Evolutionary conservation across 23 tunicate genomes (phyloP), one percentile per base, ranked within the genome.

Genomic region (Ciona savignyi): DNA sequence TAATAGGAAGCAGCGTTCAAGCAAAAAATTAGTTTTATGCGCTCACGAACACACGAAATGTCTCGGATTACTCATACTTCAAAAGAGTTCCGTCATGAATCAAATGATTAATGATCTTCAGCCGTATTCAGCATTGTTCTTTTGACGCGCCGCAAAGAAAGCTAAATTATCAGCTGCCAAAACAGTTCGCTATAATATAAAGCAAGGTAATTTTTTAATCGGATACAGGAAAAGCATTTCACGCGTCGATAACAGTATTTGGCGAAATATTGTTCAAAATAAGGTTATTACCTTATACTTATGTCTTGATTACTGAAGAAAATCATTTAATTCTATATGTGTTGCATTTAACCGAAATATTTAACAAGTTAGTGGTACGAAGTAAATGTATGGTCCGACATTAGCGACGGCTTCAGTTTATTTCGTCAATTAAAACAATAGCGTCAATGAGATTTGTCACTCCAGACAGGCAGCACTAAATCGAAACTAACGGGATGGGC

Each of bases 41-140:
- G n/a, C n/a, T n/a, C n/a, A n/a, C n/a, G n/a, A n/a, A n/a, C n/a
- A n/a, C n/a, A n/a, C n/a, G n/a, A n/a, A n/a, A 42, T 42, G 56
- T 42, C 56, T 42, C 56, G 56, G 56, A 42, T 42, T 42, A 42
- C 56, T 42, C 56, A 42, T 42, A 42, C 56, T 42, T 42, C 56
- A 42, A 42, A 42, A 42, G 11, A 15, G 56, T 42, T 42, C 56
- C 56, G 56, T 42, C 56, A 15, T 42, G 15, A 42, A 42, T 42
- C 56, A 42, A 42, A 42, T 42, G 56, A 42, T 42, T 42, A 42
- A 42, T 42, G 56, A 42, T 42, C 56, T 42, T 15, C 56, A 42
- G 15, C 56, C 56, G 56, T 42, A 42, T 42, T 15, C 56, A 42
- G 56, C 56, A 42, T 42, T 42, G 56, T 42, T 42, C 56, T 42